Conservation (phyloP, 1,140 invertebrate species). For the Melipona quadrifasciata region DNA sequence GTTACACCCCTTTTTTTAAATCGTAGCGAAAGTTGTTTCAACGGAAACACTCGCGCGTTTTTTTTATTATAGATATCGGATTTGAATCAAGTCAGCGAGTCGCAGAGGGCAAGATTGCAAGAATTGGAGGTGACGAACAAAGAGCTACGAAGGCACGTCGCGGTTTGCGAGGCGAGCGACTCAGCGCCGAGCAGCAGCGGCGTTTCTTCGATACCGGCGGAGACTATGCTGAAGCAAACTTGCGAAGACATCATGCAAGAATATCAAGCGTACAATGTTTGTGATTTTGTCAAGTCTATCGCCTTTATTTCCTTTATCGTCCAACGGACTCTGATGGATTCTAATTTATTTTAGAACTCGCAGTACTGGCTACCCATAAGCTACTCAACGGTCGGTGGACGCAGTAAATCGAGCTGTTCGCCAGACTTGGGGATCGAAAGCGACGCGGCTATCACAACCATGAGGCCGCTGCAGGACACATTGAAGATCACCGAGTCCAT, state of each 20-base stretch:
- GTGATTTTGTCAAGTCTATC: background rate
- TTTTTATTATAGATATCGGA: conserved; percentile 70
- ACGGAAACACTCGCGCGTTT: background rate
- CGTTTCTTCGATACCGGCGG: conserved; percentile 75
- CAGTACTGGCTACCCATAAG: conserved; percentile 76
- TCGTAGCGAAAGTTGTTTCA: background rate
- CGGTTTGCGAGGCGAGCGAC: conserved; percentile 75
- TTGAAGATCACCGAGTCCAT: conserved; percentile 83
- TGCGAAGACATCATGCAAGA: conserved; percentile 74
- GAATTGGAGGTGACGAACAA: conserved; percentile 77
- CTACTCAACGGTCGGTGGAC: conserved; percentile 66
- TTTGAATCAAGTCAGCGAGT: conserved; percentile 78
- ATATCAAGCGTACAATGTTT: conserved; percentile 74
- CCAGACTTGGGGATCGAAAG: conserved; percentile 89
- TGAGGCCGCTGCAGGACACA: conserved; percentile 80
- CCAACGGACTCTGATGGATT: background rate
- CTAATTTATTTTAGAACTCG: conserved; percentile 60
- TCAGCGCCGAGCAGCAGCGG: conserved; percentile 78
- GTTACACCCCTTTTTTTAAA: background rate
- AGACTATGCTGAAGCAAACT: conserved; percentile 68
- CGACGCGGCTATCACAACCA: conserved; percentile 81
- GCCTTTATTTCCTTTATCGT: background rate
- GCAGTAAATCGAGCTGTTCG: conserved; percentile 83
- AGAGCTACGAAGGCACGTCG: conserved; percentile 76
- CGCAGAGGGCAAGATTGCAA: conserved; percentile 73